A percentile compares a stretch with the other conserved stretches of the same genome.
Conservation (phyloP, 92 coral and sea anemone genomes). For the Isaurus tuberculatus region DNA sequence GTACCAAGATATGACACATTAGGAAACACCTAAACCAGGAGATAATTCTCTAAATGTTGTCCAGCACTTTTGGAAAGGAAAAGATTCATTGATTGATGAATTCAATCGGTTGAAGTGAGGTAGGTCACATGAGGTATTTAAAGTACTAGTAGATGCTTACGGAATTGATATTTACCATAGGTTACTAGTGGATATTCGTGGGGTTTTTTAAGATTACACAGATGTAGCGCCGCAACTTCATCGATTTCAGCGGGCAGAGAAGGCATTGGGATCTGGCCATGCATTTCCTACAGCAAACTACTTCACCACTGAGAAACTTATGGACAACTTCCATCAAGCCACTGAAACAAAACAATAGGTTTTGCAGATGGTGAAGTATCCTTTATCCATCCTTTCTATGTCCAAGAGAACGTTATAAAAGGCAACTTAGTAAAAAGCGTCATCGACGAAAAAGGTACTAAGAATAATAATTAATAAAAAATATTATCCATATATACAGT, state of each 20-base stretch:
- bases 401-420: too few relatives aligned
- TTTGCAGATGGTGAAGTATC: constrained; percentile 21
- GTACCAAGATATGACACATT: constrained; percentile 44
- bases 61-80: constrained; percentile 6
- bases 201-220: neutral
- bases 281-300: constrained; percentile 48
- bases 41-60: constrained; percentile 4
- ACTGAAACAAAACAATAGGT: constrained; percentile 33
- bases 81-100: neutral
- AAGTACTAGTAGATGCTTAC: constrained; percentile 32
- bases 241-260: constrained; percentile 25
- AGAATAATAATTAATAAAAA: too few relatives aligned
- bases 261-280: constrained; percentile 32
- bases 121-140: neutral
- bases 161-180: constrained; percentile 32
- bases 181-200: constrained; percentile 25
- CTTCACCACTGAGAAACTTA: neutral
- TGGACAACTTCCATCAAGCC: constrained; percentile 22
- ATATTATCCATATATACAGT: too few relatives aligned
- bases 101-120: constrained; percentile 12
- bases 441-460: too few relatives aligned
- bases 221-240: constrained; percentile 4
- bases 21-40: constrained; percentile 31
- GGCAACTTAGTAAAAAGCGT: too few relatives aligned
- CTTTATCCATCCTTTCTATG: constrained; percentile 24